Conservation (phyloP, 2,113 vertebrate species). For the Equus quagga region DNA sequence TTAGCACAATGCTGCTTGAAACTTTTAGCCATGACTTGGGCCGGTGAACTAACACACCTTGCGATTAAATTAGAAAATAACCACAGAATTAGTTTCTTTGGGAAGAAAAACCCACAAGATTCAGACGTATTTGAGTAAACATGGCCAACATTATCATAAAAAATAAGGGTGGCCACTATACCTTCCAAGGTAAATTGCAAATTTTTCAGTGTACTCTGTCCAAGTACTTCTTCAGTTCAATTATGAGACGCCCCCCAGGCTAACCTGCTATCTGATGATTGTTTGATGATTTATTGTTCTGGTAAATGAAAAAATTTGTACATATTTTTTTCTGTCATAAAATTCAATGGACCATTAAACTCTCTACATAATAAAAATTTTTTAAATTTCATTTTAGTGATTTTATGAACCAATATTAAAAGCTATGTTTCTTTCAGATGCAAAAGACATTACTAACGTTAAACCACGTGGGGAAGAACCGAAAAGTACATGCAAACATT, state of each 20-base stretch:
- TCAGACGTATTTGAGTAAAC: background rate
- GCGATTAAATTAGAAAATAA: background rate
- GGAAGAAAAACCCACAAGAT: background rate
- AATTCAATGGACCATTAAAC: background rate
- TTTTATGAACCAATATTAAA: conserved; percentile 5
- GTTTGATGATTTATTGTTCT: background rate
- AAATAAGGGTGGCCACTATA: background rate
- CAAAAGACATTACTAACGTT: background rate
- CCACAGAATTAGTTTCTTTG: background rate
- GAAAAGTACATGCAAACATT: background rate
- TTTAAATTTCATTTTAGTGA: background rate
- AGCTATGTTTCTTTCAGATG: background rate
- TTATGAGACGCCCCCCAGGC: background rate
- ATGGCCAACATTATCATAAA: background rate
- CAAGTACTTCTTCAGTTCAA: background rate
- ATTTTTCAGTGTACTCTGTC: background rate
- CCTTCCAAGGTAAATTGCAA: background rate
- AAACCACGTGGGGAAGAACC: background rate
- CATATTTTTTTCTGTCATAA: background rate
- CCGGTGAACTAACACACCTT: background rate
- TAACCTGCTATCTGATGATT: background rate
- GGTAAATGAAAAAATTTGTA: background rate
- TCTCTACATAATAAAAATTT: background rate
- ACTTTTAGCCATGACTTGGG: background rate
- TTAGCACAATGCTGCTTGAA: background rate